Evolutionary conservation across 2,888 invertebrate species (phyloP).

Genomic region (Agrenia bidenticulata): DNA sequence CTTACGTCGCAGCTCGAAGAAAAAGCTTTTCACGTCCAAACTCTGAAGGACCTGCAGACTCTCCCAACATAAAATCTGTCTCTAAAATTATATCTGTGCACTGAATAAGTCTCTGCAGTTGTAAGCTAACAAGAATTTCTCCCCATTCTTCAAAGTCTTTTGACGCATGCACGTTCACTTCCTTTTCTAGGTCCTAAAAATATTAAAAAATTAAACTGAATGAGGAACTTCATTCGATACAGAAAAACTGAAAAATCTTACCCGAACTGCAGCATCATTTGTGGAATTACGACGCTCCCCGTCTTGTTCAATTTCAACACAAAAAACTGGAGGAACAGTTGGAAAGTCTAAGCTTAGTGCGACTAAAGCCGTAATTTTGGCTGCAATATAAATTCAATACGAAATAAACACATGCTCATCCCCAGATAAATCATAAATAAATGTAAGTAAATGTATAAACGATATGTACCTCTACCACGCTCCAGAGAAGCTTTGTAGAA

Average conservation of each 20-base stretch:
- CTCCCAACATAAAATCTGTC: constrained; percentile 64
- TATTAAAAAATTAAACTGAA: constrained; percentile 1
- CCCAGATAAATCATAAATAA: background rate
- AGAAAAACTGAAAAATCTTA: constrained; percentile 54
- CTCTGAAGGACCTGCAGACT: constrained; percentile 60
- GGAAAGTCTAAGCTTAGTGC: constrained; percentile 83
- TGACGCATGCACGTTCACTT: constrained; percentile 66
- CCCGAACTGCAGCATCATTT: constrained; percentile 71
- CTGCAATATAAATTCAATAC: too few relatives aligned
- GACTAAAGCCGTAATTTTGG: constrained; percentile 74
- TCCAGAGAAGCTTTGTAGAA: constrained; percentile 77
- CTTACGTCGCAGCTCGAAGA: constrained; percentile 66
- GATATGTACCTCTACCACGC: constrained; percentile 70
- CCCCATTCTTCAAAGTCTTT: constrained; percentile 56
- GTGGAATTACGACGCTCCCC: constrained; percentile 64
- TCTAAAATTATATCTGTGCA: constrained; percentile 86
- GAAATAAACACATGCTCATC: too few relatives aligned
- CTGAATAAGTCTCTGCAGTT: constrained; percentile 75
- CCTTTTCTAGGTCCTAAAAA: constrained; percentile 68
- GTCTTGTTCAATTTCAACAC: constrained; percentile 72
- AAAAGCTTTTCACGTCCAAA: constrained; percentile 82
- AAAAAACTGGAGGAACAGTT: constrained; percentile 72
- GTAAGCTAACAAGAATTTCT: constrained; percentile 68
- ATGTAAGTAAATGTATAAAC: too few relatives aligned
- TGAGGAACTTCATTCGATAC: background rate